Evolutionary conservation across 1,140 invertebrate genomes (phyloP).

Genomic region (Pseudomyrmex sp.): DNA sequence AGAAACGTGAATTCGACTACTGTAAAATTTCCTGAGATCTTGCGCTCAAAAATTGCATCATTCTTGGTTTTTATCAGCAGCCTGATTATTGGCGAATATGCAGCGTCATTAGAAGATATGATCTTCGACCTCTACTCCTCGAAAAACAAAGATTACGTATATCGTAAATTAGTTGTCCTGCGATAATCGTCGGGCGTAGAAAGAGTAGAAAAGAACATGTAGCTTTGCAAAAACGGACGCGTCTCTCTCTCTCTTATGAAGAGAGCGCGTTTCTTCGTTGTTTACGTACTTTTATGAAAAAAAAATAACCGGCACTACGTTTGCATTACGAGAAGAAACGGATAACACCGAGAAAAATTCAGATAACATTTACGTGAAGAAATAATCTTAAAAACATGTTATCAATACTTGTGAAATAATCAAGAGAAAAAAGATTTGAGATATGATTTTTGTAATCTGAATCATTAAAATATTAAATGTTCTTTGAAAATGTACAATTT

Average conservation of each 20-base stretch:
- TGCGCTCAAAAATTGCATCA: not conserved
- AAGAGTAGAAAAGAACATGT: constrained; percentile 5
- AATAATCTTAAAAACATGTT: too few species aligned
- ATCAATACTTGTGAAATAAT: too few species aligned
- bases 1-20: not conserved
- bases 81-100: not conserved
- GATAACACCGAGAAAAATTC: too few species aligned
- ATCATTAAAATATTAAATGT: too few species aligned
- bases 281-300: not conserved
- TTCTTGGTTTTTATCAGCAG: not conserved
- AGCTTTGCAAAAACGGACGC: constrained; percentile 15
- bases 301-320: too few species aligned
- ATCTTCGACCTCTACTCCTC: not conserved
- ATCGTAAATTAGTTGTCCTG: not conserved
- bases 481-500: too few species aligned
- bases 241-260: not conserved
- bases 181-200: not conserved
- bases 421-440: too few species aligned
- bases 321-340: too few species aligned
- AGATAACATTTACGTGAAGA: too few species aligned
- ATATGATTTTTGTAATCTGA: too few species aligned
- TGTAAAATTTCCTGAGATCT: not conserved
- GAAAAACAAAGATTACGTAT: not conserved
- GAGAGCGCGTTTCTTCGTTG: not conserved
- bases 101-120: constrained; percentile 14